phyloP scores from a whole-genome alignment of 2,113 vertebrate species.

The Gavialis gangeticus region DNA sequence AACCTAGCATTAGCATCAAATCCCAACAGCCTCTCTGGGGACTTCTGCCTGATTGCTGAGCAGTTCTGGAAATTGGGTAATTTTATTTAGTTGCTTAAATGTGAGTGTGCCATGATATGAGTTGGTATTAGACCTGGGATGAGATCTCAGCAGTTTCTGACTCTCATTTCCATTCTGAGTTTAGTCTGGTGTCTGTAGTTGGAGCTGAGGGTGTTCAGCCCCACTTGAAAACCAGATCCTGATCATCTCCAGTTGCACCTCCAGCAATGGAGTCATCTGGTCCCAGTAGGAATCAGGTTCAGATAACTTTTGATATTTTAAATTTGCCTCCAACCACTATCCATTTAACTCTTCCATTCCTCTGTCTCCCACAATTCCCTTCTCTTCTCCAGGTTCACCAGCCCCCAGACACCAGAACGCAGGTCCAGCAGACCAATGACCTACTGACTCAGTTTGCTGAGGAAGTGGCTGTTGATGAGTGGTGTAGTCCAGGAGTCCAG shows the following conservation, averaged over 20 bases:
- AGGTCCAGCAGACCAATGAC: conserved; percentile 88
- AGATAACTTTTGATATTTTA: not conserved
- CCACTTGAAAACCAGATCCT: conserved; percentile 16
- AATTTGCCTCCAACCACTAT: not conserved
- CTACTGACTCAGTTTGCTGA: conserved; percentile 89
- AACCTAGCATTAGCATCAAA: no score
- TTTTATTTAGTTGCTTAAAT: not conserved
- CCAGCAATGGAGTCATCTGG: not conserved
- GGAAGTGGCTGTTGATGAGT: conserved; percentile 89
- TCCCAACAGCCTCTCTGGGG: not conserved
- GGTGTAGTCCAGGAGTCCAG: conserved; percentile 57
- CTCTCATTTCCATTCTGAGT: not conserved
- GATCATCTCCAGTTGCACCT: not conserved
- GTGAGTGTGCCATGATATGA: not conserved
- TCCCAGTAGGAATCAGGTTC: not conserved
- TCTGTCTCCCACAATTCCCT: not conserved
- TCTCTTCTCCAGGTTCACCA: conserved; percentile 80
- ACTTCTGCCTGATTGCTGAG: not conserved
- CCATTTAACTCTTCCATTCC: not conserved
- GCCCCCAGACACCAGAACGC: conserved; percentile 85
- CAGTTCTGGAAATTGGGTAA: not conserved
- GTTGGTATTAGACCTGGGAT: not conserved
- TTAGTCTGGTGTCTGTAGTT: not conserved
- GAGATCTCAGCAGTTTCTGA: not conserved
- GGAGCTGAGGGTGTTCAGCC: not conserved